Evolutionary conservation across 2,797 vertebrate species (phyloP).

Genomic region (Scomberomorus guttatus): DNA sequence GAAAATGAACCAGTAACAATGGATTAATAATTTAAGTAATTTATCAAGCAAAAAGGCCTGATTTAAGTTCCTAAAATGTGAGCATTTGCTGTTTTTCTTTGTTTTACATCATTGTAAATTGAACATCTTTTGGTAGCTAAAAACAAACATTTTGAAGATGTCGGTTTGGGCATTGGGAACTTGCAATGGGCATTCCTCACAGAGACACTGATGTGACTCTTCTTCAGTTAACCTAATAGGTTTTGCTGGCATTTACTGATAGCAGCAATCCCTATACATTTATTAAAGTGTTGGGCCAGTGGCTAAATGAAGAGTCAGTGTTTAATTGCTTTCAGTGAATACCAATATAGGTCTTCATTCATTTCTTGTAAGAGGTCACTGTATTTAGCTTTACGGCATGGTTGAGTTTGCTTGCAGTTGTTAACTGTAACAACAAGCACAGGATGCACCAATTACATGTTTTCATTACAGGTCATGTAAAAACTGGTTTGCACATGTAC

Average conservation of each 20-base stretch:
- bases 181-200: no score
- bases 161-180: no score
- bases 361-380: not conserved
- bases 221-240: not conserved
- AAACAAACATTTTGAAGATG: no score
- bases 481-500: slow-evolving; percentile 9
- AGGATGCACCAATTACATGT: slow-evolving; percentile 30
- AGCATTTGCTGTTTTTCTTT: no score
- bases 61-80: no score
- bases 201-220: not conserved
- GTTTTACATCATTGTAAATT: no score
- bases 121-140: no score
- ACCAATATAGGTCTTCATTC: not conserved
- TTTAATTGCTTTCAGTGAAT: not conserved
- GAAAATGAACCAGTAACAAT: no score
- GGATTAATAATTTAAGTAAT: no score
- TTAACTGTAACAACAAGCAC: slow-evolving; percentile 8
- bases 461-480: slow-evolving; percentile 34
- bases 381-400: not conserved
- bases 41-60: no score
- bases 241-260: not conserved
- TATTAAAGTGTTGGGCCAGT: not conserved
- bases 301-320: not conserved
- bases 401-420: no score
- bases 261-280: not conserved